A percentile compares a stretch with the other conserved stretches of the same genome.
phyloP scores from a whole-genome alignment of 2,888 invertebrate species.

The Lasioglossum marginatum region DNA sequence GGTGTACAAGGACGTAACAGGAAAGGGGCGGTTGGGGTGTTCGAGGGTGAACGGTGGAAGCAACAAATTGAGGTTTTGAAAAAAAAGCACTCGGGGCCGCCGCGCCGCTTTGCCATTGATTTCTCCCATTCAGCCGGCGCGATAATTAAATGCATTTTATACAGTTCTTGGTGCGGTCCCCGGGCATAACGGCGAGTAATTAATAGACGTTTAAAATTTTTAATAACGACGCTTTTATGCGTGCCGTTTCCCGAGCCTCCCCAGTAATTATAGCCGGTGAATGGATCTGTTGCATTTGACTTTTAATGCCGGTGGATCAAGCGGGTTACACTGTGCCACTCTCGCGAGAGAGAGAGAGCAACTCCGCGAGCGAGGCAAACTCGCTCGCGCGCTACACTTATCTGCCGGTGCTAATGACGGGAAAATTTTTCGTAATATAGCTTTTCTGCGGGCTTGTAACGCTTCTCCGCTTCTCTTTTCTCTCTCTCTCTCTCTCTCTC shows the following conservation, averaged over 20 bases:
- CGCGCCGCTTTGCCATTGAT: constrained; percentile 78
- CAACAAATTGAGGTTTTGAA: constrained; percentile 79
- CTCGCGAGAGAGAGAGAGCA: not conserved
- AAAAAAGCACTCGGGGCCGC: constrained; percentile 70
- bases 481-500: not conserved
- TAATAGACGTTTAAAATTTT: constrained; percentile 83
- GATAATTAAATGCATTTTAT: constrained; percentile 82
- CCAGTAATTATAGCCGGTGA: constrained; percentile 79
- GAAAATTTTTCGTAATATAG: constrained; percentile 66
- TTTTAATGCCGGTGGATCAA: constrained; percentile 79
- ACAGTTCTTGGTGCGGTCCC: constrained; percentile 69
- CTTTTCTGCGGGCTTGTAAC: constrained; percentile 29
- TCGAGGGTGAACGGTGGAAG: constrained; percentile 63
- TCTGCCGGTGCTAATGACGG: constrained; percentile 73
- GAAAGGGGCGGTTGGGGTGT: constrained; percentile 57
- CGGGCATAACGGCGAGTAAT: constrained; percentile 78
- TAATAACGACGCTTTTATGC: constrained; percentile 82
- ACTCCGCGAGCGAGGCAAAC: constrained; percentile 39
- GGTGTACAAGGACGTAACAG: constrained; percentile 67
- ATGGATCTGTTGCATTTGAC: constrained; percentile 81
- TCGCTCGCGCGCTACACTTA: constrained; percentile 65
- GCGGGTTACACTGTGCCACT: constrained; percentile 62
- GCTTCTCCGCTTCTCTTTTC: not conserved
- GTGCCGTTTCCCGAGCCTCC: constrained; percentile 69
- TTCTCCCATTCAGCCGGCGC: constrained; percentile 78